A percentile compares a stretch with the other conserved stretches of the same genome.
Evolutionary conservation across 2,888 invertebrate species (phyloP).

Genomic region (Elegia similella): DNA sequence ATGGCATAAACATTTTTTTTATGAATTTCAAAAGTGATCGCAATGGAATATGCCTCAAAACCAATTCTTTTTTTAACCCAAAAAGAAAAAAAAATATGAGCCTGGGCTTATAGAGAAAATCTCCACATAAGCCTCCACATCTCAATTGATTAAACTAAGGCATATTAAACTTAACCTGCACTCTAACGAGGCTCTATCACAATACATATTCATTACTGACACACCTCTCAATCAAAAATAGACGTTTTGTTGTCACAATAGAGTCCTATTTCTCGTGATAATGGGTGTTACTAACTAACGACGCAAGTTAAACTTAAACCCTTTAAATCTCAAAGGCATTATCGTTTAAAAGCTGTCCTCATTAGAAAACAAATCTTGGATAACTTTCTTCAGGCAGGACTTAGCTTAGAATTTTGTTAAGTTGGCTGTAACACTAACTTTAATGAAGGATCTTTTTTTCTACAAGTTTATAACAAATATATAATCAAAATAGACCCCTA

Average conservation of each 20-base stretch:
- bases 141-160: constrained; percentile 4
- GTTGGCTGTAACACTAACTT: not conserved
- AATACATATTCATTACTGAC: constrained; percentile 4
- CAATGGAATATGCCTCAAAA: no score
- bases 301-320: not conserved
- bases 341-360: not conserved
- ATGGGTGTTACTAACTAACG: not conserved
- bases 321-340: constrained; percentile 11
- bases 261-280: not conserved
- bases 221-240: not conserved
- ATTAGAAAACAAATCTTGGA: not conserved
- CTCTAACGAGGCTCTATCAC: not conserved
- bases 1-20: not conserved
- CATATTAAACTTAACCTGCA: constrained; percentile 1
- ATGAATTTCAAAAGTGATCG: no score
- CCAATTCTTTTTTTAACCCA: no score
- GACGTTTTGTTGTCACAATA: not conserved
- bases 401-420: not conserved
- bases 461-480: no score
- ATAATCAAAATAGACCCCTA: no score
- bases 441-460: no score
- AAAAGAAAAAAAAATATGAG: not conserved
- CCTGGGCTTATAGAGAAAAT: not conserved
- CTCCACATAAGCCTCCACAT: not conserved
- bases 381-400: not conserved